phyloP scores from a whole-genome alignment of 2,888 invertebrate species.

The Microplitis manilae region DNA sequence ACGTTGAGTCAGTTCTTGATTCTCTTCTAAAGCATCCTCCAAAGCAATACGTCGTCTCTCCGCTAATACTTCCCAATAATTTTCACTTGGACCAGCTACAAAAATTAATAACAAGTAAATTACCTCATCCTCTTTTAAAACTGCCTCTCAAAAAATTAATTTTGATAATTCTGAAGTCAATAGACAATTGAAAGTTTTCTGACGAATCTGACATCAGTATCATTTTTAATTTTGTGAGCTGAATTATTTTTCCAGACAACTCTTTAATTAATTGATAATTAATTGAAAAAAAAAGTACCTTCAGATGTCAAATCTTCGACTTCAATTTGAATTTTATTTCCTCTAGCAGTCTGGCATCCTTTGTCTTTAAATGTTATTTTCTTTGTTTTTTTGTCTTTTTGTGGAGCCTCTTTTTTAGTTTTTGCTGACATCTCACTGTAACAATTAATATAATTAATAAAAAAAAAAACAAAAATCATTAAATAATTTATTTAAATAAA shows the following conservation, averaged over 20 bases:
- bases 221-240: too few species aligned
- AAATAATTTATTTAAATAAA: background rate
- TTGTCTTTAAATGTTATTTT: slow-evolving; percentile 72
- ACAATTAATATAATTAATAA: background rate
- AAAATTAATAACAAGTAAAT: background rate
- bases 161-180: too few species aligned
- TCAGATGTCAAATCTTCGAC: slow-evolving; percentile 81
- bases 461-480: background rate
- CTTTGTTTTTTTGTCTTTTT: slow-evolving; percentile 46
- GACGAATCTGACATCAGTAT: background rate
- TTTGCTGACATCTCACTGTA: slow-evolving; percentile 54
- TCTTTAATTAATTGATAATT: background rate
- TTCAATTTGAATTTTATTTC: slow-evolving; percentile 75
- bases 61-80: slow-evolving; percentile 84
- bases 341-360: slow-evolving; percentile 75
- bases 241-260: background rate
- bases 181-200: too few species aligned
- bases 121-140: slow-evolving; percentile 9
- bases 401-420: slow-evolving; percentile 38
- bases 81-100: slow-evolving; percentile 78
- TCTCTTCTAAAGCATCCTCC: slow-evolving; percentile 82
- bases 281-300: slow-evolving; percentile 57
- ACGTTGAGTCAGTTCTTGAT: slow-evolving; percentile 74
- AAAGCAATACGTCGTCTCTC: slow-evolving; percentile 82
- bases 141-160: background rate